A percentile compares a stretch with the other conserved stretches of the same genome.
phyloP scores from a whole-genome alignment of 2,888 invertebrate species.

The Dryadula phaetusa region DNA sequence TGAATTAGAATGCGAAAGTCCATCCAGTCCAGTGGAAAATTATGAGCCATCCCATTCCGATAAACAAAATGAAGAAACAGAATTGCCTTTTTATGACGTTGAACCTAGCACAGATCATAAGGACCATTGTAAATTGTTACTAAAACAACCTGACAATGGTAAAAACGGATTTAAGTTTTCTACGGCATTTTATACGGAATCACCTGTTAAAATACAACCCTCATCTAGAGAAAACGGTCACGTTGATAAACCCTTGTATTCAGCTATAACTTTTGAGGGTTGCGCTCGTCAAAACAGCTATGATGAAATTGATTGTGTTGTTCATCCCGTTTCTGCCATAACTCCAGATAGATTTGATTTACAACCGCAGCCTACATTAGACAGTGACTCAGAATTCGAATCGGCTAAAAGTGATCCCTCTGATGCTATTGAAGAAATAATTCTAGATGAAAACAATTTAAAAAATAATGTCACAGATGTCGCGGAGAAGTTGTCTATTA shows the following conservation, averaged over 20 bases:
- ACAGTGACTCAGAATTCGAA: slow-evolving; percentile 79
- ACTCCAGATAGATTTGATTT: slow-evolving; percentile 58
- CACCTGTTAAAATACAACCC: slow-evolving; percentile 76
- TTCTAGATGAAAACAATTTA: slow-evolving; percentile 56
- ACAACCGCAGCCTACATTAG: slow-evolving; percentile 58
- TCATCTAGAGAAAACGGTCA: slow-evolving; percentile 75
- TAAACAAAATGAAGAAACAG: slow-evolving; percentile 80
- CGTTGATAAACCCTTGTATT: slow-evolving; percentile 70
- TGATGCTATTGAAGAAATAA: slow-evolving; percentile 63
- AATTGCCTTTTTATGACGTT: slow-evolving; percentile 82
- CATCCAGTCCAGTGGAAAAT: slow-evolving; percentile 88
- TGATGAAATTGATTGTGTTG: slow-evolving; percentile 70
- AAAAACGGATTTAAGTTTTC: slow-evolving; percentile 79
- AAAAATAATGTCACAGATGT: slow-evolving; percentile 59
- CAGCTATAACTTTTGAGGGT: slow-evolving; percentile 78
- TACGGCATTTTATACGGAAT: slow-evolving; percentile 72
- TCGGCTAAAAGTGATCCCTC: slow-evolving; percentile 79
- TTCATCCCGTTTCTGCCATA: slow-evolving; percentile 50
- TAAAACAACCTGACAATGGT: slow-evolving; percentile 78
- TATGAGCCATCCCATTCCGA: slow-evolving; percentile 80
- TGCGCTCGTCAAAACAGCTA: slow-evolving; percentile 74
- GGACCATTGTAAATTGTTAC: slow-evolving; percentile 62
- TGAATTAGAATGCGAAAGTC: slow-evolving; percentile 86
- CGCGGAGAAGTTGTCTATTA: slow-evolving; percentile 64
- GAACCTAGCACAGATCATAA: slow-evolving; percentile 74